Base-by-base conservation (phyloP, 1,140 invertebrate genomes). In the Drosophila pallidifrons region DNA sequence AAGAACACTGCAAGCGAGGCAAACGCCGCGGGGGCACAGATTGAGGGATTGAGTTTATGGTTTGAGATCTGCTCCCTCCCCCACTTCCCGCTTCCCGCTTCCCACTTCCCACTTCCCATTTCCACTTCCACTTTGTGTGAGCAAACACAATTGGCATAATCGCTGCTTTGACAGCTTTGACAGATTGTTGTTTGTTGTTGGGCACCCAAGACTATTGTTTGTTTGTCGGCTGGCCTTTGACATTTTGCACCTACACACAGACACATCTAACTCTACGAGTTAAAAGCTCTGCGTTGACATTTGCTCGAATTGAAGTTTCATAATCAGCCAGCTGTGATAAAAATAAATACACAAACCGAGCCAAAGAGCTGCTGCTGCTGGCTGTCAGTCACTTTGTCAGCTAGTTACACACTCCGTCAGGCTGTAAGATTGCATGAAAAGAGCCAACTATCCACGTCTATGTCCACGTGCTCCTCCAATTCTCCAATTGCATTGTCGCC, bases 101-200 rank as follows among this genome's bases (percentile, higher is more conserved):
- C 20, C 20, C 20, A 25, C 20, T 25, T 25, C 20, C 16, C 16
- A 1, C 16, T 16, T 16, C 16, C 1, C 16, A 16, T 1, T 16
- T 16, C 20, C 20, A 20, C 2, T 20, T 20, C 20, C 20, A 4
- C 20, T 25, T 25, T 7, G 30, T 60, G 57, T 10, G 64, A 28
- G 28, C 51, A 57, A 75, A 63, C 72, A 75, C 72, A 75, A 75
- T 69, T 63, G 72, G 72, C 72, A 75, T 74, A 75, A 75, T 75
- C 72, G 66, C 47, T 55, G 51, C 65, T 45, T 41, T 75, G 72
- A 74, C 71, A 87, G 76, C 79, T 80, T 88, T 87, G 83, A 88
- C 82, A 82, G 83, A 87, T 87, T 82, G 83, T 66, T 72, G 49
- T 77, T 20, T 20, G 38, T 43, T 61, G 3, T 5, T 32, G 8